These are phyloP conservation scores for Mythimna ferrago DNA, from an alignment of 2,888 invertebrate genomes.

Conservation along the genomic window DNA sequence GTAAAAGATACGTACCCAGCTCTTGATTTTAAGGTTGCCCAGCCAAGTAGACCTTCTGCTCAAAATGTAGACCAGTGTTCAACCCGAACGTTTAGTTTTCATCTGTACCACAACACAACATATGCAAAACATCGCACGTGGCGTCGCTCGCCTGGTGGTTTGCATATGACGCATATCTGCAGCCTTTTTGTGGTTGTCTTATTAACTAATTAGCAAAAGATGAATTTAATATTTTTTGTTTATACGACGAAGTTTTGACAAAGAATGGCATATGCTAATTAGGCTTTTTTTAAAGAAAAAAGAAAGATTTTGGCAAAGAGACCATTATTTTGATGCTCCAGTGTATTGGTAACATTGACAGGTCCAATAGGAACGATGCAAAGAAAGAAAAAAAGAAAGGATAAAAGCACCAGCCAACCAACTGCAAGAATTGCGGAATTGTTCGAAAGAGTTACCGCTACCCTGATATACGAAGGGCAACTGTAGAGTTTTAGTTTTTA, in stretches of 20 bases:
- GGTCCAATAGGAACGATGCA: too few relatives aligned
- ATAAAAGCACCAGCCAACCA: too few relatives aligned
- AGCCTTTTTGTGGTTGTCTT: slow-evolving; percentile 35
- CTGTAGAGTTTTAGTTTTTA: too few relatives aligned
- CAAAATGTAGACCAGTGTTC: background rate
- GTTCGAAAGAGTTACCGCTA: too few relatives aligned
- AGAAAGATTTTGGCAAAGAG: background rate
- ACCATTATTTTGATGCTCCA: background rate
- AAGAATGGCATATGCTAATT: background rate
- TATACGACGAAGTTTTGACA: background rate
- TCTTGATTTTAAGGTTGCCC: too few relatives aligned
- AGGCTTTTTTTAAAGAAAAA: background rate
- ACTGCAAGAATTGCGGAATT: too few relatives aligned
- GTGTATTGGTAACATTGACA: too few relatives aligned
- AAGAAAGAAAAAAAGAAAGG: too few relatives aligned
- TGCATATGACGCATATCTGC: slow-evolving; percentile 55
- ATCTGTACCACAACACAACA: slow-evolving; percentile 30
- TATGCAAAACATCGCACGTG: slow-evolving; percentile 57
- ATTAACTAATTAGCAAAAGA: slow-evolving; percentile 17
- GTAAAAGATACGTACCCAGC: too few relatives aligned
- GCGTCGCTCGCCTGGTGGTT: slow-evolving; percentile 56
- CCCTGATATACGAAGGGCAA: too few relatives aligned
- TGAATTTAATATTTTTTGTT: slow-evolving; percentile 4
- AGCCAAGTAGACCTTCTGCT: slow-evolving; percentile 15
- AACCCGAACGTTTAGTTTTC: slow-evolving; percentile 21